A percentile compares a stretch with the other conserved stretches of the same genome.
These are phyloP conservation scores for Podarcis siculus DNA, from an alignment of 2,797 vertebrate genomes.

Conservation along the genomic window DNA sequence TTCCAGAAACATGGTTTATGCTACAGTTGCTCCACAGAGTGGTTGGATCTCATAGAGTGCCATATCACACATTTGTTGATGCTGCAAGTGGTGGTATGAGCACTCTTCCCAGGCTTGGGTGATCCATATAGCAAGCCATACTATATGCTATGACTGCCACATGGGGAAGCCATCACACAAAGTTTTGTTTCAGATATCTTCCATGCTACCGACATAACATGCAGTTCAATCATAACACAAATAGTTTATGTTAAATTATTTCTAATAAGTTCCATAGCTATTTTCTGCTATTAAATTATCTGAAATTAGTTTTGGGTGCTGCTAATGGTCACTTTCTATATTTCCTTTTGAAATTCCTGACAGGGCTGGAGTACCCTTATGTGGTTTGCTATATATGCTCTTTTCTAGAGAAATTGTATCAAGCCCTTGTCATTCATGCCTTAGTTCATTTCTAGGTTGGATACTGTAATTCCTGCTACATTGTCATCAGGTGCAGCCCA, in stretches of 20 bases:
- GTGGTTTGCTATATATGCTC: not conserved
- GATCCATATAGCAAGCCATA: not conserved
- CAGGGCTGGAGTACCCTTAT: not conserved
- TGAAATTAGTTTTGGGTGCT: not conserved
- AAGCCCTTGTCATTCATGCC: not conserved
- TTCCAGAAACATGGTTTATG: no score
- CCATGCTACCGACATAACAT: not conserved
- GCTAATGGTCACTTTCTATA: not conserved
- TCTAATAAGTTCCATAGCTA: not conserved
- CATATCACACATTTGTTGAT: not conserved
- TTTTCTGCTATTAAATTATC: not conserved
- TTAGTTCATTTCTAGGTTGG: not conserved
- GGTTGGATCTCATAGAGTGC: no score
- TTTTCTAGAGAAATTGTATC: not conserved
- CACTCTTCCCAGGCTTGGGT: not conserved
- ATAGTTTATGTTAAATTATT: not conserved
- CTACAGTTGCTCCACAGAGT: no score
- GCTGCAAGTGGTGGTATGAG: not conserved
- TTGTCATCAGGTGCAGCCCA: no score
- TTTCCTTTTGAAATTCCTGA: not conserved
- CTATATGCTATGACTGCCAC: not conserved
- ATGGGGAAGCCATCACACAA: not conserved
- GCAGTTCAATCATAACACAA: not conserved
- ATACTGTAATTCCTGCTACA: not conserved
- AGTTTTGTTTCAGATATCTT: not conserved